Evolutionary conservation across 2,113 vertebrate species (phyloP).

Genomic region (Kryptolebias marmoratus): DNA sequence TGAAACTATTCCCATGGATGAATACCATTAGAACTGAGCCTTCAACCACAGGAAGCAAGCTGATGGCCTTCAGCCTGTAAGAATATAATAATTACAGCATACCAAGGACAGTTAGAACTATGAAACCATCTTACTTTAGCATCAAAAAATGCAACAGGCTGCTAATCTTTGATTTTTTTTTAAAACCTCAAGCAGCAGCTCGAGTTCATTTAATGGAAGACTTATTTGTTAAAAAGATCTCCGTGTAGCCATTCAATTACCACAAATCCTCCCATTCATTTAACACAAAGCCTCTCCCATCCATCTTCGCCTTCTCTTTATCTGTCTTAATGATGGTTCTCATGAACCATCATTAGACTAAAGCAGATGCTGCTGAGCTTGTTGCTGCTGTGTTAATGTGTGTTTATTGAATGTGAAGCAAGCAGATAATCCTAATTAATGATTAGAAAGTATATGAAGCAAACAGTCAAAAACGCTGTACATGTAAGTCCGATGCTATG

Average conservation of each 20-base stretch:
- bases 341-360: conserved; percentile 51
- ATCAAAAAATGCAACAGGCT: conserved; percentile 23
- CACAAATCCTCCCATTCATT: conserved; percentile 39
- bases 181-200: conserved; percentile 22
- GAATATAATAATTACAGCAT: conserved; percentile 28
- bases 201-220: conserved; percentile 10
- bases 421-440: conserved; percentile 44
- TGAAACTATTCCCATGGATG: conserved; percentile 10
- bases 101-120: neutral
- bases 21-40: neutral
- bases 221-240: conserved; percentile 38
- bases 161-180: conserved; percentile 29
- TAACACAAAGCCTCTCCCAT: conserved; percentile 40
- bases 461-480: neutral
- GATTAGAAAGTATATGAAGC: conserved; percentile 33
- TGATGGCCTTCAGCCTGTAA: conserved; percentile 27
- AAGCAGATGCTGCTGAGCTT: conserved; percentile 60
- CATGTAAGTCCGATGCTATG: too few species aligned
- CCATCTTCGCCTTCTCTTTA: conserved; percentile 33
- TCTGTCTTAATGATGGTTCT: conserved; percentile 25
- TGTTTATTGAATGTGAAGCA: conserved; percentile 6
- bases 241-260: conserved; percentile 23
- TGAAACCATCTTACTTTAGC: conserved; percentile 36
- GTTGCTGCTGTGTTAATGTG: conserved; percentile 11
- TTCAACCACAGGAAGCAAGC: conserved; percentile 14